Evolutionary conservation across 37 sponge, comb jelly and placozoan genomes (phyloP).

Genomic region (Spongia lamella): DNA sequence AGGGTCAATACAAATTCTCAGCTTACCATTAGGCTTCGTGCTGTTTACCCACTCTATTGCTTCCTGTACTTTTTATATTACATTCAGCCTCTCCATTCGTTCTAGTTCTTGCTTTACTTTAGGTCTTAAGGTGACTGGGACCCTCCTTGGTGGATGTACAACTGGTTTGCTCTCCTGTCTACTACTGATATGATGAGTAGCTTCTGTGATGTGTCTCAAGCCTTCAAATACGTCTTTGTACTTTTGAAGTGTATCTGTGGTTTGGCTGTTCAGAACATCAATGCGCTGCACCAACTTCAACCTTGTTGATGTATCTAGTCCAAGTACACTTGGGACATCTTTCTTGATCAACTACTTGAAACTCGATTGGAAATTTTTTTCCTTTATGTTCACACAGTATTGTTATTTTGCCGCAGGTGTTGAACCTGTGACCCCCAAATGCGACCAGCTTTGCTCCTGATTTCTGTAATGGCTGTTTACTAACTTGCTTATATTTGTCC

Average conservation of each 20-base stretch:
- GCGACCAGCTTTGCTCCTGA: conserved; percentile 26
- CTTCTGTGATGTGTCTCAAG: conserved; percentile 14
- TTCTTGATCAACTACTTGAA: conserved; percentile 7
- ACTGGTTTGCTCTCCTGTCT: conserved; percentile 9
- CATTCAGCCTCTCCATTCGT: conserved; percentile 29
- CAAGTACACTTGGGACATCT: conserved; percentile 22
- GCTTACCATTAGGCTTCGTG: conserved; percentile 43
- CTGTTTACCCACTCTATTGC: too few relatives aligned
- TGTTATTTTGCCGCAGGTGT: conserved; percentile 4
- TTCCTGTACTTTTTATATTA: conserved; percentile 26
- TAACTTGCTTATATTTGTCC: conserved; percentile 3
- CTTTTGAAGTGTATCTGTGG: not conserved
- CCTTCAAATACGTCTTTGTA: conserved; percentile 29
- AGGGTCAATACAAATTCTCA: conserved; percentile 50
- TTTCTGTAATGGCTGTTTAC: not conserved
- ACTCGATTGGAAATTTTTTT: conserved; percentile 1
- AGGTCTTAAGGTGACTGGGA: conserved; percentile 26
- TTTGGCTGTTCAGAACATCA: conserved; percentile 3
- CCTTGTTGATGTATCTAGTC: not conserved
- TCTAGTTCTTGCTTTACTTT: conserved; percentile 32
- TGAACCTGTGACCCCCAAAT: conserved; percentile 25
- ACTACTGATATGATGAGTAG: not conserved
- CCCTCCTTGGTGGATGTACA: conserved; percentile 25
- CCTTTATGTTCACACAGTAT: conserved; percentile 22
- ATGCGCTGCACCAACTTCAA: conserved; percentile 19